A percentile compares a stretch with the other conserved stretches of the same genome.
phyloP scores from a whole-genome alignment of 1,140 invertebrate genomes.

The Lasioglossum baleicum region DNA sequence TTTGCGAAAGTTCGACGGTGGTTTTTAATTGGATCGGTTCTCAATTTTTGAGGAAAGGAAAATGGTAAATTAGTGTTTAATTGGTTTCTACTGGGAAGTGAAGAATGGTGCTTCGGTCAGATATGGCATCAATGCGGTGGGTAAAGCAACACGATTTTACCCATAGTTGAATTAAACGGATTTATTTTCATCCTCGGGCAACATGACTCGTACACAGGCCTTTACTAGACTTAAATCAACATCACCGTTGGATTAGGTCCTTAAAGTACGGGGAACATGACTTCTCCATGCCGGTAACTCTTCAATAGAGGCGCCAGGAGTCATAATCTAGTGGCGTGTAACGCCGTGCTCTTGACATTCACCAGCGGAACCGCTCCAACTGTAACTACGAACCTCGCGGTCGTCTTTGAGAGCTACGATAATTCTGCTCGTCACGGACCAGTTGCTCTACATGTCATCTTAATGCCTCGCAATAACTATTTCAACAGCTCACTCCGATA shows the following conservation, averaged over 20 bases:
- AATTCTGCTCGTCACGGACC: constrained; percentile 62
- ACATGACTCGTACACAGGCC: neutral
- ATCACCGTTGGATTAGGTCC: constrained; percentile 18
- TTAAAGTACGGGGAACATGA: constrained; percentile 33
- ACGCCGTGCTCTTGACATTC: constrained; percentile 57
- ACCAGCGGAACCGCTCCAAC: constrained; percentile 41
- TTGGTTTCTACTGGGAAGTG: too few relatives aligned
- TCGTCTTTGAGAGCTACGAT: constrained; percentile 46
- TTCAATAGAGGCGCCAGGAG: constrained; percentile 35
- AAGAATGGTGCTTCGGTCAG: too few relatives aligned
- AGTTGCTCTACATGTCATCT: constrained; percentile 55
- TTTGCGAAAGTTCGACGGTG: too few relatives aligned
- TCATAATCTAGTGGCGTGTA: constrained; percentile 53
- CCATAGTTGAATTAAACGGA: too few relatives aligned
- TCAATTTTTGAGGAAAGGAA: too few relatives aligned
- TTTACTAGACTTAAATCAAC: constrained; percentile 28
- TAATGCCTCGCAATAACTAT: constrained; percentile 24
- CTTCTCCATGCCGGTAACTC: neutral
- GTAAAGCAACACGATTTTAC: too few relatives aligned
- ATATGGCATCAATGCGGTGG: too few relatives aligned
- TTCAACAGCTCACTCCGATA: constrained; percentile 26
- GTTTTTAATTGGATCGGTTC: too few relatives aligned
- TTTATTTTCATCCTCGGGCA: too few relatives aligned
- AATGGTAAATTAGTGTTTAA: too few relatives aligned
- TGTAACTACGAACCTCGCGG: constrained; percentile 40